Conservation (phyloP, 2,888 invertebrate genomes). For the Perizoma flavofasciatum region DNA sequence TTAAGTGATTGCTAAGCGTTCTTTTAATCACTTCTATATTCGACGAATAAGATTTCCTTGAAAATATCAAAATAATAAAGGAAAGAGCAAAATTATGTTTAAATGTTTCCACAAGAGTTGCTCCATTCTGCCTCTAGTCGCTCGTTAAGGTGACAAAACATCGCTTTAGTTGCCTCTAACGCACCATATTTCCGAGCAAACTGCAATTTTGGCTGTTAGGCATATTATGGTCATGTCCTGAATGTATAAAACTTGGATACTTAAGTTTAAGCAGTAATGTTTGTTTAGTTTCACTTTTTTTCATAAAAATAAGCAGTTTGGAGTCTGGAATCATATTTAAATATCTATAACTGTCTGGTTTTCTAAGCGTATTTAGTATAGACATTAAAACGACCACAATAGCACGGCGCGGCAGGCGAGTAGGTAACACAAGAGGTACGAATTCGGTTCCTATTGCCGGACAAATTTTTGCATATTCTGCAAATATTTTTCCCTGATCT, state of each 20-base stretch:
- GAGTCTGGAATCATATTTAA: neutral
- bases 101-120: constrained; percentile 48
- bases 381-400: too few species aligned
- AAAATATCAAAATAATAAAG: constrained; percentile 18
- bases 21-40: constrained; percentile 10
- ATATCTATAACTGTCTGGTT: neutral
- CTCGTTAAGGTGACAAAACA: constrained; percentile 62
- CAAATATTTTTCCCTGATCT: too few species aligned
- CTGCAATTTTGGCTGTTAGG: constrained; percentile 55
- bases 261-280: constrained; percentile 42
- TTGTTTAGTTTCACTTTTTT: constrained; percentile 30
- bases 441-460: too few species aligned
- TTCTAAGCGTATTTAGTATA: too few species aligned
- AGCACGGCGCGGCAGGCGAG: too few species aligned
- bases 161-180: constrained; percentile 57
- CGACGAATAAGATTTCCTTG: constrained; percentile 4
- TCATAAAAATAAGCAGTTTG: constrained; percentile 13
- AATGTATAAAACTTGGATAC: constrained; percentile 53
- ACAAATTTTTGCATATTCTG: too few species aligned
- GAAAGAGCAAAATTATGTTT: constrained; percentile 52
- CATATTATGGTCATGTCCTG: constrained; percentile 43
- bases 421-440: too few species aligned
- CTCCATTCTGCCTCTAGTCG: constrained; percentile 50
- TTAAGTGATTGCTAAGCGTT: constrained; percentile 1
- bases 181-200: constrained; percentile 51